These are phyloP conservation scores for Leptinotarsa rubiginosa DNA, from an alignment of 2,888 invertebrate genomes.

Conservation along the genomic window DNA sequence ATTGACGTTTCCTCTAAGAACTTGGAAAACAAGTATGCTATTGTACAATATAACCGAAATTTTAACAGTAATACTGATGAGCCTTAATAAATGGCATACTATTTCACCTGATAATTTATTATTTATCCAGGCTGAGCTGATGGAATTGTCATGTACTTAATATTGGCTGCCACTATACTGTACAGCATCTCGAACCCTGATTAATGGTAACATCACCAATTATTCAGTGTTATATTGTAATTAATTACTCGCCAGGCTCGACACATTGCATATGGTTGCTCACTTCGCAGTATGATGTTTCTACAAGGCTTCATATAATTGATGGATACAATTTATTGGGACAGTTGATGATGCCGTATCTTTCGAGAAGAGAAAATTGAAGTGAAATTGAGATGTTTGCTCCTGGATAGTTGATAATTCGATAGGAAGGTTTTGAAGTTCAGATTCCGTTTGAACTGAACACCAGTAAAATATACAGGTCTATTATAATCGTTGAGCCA, in stretches of 20 bases:
- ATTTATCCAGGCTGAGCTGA: background rate
- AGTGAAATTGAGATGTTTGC: background rate
- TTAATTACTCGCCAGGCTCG: conserved; percentile 33
- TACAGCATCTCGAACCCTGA: conserved; percentile 17
- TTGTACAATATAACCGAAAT: too few species aligned
- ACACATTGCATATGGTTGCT: conserved; percentile 38
- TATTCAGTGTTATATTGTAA: conserved; percentile 27
- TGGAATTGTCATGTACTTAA: conserved; percentile 27
- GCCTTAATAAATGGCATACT: background rate
- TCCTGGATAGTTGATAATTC: too few species aligned
- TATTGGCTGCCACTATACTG: conserved; percentile 18
- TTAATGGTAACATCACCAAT: conserved; percentile 29
- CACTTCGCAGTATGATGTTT: background rate
- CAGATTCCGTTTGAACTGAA: too few species aligned
- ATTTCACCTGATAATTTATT: background rate
- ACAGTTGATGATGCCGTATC: background rate
- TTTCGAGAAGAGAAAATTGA: background rate
- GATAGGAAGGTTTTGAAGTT: too few species aligned
- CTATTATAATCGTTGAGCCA: too few species aligned
- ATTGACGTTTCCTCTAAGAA: too few species aligned
- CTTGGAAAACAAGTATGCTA: too few species aligned
- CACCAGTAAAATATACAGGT: too few species aligned
- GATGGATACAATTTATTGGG: background rate
- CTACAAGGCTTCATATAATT: background rate
- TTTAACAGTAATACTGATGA: background rate